These are phyloP conservation scores for Melanotaenia boesemani DNA, from an alignment of 2,797 vertebrate species.

Conservation along the genomic window DNA sequence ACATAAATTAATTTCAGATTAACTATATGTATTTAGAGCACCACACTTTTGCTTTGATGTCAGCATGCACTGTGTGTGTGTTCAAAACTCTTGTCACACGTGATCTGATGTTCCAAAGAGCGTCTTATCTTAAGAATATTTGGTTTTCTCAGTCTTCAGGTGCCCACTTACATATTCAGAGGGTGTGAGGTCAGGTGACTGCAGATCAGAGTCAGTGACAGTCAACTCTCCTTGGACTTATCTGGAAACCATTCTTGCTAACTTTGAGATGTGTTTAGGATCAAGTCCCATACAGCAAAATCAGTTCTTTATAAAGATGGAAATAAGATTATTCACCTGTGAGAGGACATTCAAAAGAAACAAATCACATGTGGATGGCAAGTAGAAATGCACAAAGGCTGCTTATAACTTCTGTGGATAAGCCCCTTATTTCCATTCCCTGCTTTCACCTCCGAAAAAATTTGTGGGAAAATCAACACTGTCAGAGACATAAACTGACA, in stretches of 20 bases:
- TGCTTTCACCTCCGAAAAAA: too few relatives aligned
- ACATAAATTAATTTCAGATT: too few relatives aligned
- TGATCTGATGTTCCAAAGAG: neutral
- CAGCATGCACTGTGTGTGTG: neutral
- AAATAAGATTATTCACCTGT: too few relatives aligned
- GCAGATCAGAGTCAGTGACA: neutral
- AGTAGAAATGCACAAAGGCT: too few relatives aligned
- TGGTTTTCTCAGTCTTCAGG: neutral
- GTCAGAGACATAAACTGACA: too few relatives aligned
- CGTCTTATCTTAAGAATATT: neutral
- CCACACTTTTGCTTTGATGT: neutral
- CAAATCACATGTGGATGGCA: too few relatives aligned
- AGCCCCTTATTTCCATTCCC: too few relatives aligned
- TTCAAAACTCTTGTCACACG: neutral
- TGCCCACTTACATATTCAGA: neutral
- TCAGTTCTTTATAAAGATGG: neutral
- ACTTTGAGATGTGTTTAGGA: neutral
- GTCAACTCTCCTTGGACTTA: neutral
- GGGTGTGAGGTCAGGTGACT: neutral
- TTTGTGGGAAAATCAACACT: too few relatives aligned
- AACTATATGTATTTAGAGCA: neutral
- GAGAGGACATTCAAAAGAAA: too few relatives aligned
- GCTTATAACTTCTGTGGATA: too few relatives aligned
- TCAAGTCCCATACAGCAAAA: neutral
- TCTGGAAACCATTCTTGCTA: neutral